These are phyloP conservation scores for Junonia oenone DNA, from an alignment of 2,888 invertebrate genomes.

Conservation along the genomic window DNA sequence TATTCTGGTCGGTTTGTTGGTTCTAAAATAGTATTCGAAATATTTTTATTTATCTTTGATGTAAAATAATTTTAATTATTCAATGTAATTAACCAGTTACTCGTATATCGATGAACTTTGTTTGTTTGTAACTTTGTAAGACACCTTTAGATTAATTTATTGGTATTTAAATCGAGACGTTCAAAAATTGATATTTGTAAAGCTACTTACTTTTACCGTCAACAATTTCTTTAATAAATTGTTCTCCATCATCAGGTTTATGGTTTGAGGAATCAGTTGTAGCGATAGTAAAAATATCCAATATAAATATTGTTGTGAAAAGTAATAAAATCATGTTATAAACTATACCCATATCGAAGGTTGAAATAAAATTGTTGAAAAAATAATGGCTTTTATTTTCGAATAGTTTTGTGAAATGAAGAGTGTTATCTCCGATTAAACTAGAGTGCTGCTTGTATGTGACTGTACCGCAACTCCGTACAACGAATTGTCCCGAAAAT, in stretches of 20 bases:
- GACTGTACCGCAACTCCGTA: too few species aligned
- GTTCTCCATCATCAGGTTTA: conserved; percentile 40
- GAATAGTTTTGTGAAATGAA: not conserved
- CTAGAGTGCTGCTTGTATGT: too few species aligned
- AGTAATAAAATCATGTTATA: not conserved
- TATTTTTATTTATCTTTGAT: too few species aligned
- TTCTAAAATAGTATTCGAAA: conserved; percentile 41
- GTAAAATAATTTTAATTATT: too few species aligned
- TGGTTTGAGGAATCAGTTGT: conserved; percentile 12
- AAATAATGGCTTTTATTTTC: too few species aligned
- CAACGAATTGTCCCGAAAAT: not conserved
- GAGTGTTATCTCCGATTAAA: too few species aligned
- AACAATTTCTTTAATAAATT: conserved; percentile 41
- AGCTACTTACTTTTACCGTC: conserved; percentile 47
- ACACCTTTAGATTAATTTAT: not conserved
- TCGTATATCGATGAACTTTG: too few species aligned
- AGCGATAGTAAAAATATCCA: conserved; percentile 2
- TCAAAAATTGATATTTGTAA: not conserved
- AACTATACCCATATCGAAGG: too few species aligned
- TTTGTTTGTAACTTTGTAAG: too few species aligned
- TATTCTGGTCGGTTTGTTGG: conserved; percentile 37
- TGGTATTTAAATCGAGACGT: too few species aligned
- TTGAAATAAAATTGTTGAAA: not conserved
- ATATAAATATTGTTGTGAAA: not conserved
- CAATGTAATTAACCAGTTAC: too few species aligned